Evolutionary conservation across 1,140 invertebrate genomes (phyloP).

Genomic region (Medauroidea extradentata): DNA sequence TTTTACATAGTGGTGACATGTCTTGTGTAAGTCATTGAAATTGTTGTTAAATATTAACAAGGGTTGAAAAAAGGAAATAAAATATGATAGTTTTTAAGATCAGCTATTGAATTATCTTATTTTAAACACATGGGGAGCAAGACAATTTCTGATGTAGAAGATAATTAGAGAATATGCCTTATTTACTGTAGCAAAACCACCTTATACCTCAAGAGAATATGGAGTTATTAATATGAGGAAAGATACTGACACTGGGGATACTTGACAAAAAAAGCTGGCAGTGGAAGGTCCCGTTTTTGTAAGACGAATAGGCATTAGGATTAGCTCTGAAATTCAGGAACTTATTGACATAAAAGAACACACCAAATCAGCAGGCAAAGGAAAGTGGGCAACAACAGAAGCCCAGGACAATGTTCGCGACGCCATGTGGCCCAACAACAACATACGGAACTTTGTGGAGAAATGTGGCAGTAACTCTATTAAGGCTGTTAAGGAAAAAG

Average conservation of each 20-base stretch:
- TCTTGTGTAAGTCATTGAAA: too few relatives aligned
- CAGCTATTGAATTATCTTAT: too few relatives aligned
- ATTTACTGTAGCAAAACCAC: slow-evolving; percentile 69
- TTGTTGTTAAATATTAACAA: too few relatives aligned
- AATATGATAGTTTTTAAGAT: too few relatives aligned
- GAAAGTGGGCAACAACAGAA: slow-evolving; percentile 63
- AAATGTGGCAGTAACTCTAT: too few relatives aligned
- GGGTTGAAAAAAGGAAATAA: too few relatives aligned
- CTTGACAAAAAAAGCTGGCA: slow-evolving; percentile 81
- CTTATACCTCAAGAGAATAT: slow-evolving; percentile 77
- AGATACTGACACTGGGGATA: slow-evolving; percentile 72
- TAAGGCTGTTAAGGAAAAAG: too few relatives aligned
- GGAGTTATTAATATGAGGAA: slow-evolving; percentile 82
- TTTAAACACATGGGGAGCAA: slow-evolving; percentile 93
- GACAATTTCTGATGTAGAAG: slow-evolving; percentile 90
- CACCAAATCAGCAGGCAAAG: slow-evolving; percentile 81
- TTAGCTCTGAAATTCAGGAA: slow-evolving; percentile 57
- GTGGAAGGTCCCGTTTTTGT: slow-evolving; percentile 84
- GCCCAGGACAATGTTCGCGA: too few relatives aligned
- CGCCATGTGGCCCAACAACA: too few relatives aligned
- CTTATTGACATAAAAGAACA: slow-evolving; percentile 85
- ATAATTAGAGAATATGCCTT: slow-evolving; percentile 84
- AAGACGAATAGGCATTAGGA: slow-evolving; percentile 65
- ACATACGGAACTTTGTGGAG: too few relatives aligned
- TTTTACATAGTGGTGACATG: too few relatives aligned